Percentiles rank a stretch among this genome's conserved stretches.
These are phyloP conservation scores for Euzophera pinguis DNA, from an alignment of 2,888 invertebrate species.

Conservation along the genomic window DNA sequence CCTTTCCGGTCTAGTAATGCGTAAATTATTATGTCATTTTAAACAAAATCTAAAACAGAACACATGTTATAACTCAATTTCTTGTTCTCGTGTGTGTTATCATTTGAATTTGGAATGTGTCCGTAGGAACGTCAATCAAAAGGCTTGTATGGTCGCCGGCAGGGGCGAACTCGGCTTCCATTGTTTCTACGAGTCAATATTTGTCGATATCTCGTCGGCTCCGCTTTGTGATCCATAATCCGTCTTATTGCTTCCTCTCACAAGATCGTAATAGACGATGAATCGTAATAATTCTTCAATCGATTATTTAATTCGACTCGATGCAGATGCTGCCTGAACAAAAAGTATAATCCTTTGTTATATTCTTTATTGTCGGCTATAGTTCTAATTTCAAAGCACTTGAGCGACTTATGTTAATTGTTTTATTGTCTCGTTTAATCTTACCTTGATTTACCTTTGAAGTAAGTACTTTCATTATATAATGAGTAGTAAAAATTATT, in stretches of 20 bases:
- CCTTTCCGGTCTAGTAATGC: conserved; percentile 63
- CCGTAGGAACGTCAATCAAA: conserved; percentile 53
- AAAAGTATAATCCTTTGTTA: conserved; percentile 61
- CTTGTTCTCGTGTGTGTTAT: conserved; percentile 4
- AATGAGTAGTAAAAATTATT: too few species aligned
- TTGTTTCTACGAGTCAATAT: conserved; percentile 79
- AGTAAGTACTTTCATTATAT: neutral
- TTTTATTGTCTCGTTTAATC: conserved; percentile 51
- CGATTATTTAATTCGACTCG: conserved; percentile 65
- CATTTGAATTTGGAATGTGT: conserved; percentile 19
- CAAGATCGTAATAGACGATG: conserved; percentile 62
- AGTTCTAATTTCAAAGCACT: conserved; percentile 52
- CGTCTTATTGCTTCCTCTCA: conserved; percentile 63
- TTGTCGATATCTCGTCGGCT: conserved; percentile 68
- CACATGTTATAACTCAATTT: neutral
- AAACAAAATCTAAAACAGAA: neutral
- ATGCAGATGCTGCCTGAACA: conserved; percentile 46
- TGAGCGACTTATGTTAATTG: conserved; percentile 41
- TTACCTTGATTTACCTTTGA: conserved; percentile 9
- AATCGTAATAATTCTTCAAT: conserved; percentile 73
- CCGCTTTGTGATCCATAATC: conserved; percentile 65
- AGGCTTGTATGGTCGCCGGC: conserved; percentile 45
- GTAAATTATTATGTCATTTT: conserved; percentile 46
- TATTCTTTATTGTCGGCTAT: conserved; percentile 50
- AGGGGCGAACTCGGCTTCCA: conserved; percentile 40